A percentile compares a stretch with the other conserved stretches of the same genome.
These are phyloP conservation scores for Momotus momota DNA, from an alignment of 2,797 vertebrate species.

Conservation along the genomic window DNA sequence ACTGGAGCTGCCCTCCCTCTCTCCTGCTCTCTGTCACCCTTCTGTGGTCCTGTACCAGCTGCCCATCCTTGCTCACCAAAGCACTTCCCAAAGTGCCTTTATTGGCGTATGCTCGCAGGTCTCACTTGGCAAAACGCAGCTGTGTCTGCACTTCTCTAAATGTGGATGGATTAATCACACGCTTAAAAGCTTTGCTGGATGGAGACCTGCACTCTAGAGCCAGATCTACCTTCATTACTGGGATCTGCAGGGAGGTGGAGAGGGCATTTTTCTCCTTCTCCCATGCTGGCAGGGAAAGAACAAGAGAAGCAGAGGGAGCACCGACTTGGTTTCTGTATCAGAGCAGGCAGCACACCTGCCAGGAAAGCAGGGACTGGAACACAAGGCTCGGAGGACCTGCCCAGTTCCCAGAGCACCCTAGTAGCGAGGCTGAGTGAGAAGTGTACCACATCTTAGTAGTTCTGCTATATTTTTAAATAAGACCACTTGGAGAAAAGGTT, in stretches of 20 bases:
- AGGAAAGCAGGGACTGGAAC: background rate
- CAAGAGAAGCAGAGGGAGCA: background rate
- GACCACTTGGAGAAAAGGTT: background rate
- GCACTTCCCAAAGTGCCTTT: background rate
- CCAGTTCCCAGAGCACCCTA: background rate
- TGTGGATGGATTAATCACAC: background rate
- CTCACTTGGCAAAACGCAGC: background rate
- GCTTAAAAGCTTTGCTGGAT: constrained; percentile 63
- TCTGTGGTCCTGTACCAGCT: background rate
- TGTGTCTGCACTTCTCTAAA: constrained; percentile 13
- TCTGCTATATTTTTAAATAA: background rate
- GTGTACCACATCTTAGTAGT: background rate
- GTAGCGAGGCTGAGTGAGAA: background rate
- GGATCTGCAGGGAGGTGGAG: background rate
- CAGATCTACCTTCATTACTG: background rate
- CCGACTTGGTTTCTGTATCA: background rate
- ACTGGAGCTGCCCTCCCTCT: background rate
- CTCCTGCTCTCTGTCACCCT: background rate
- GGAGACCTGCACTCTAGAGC: background rate
- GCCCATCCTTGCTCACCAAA: background rate
- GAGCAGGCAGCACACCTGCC: background rate
- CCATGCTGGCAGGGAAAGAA: background rate
- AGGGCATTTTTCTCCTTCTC: background rate
- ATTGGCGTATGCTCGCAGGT: background rate
- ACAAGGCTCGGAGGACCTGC: background rate